Evolutionary conservation across 2,113 vertebrate genomes (phyloP).

Genomic region (Tragelaphus strepsiceros): DNA sequence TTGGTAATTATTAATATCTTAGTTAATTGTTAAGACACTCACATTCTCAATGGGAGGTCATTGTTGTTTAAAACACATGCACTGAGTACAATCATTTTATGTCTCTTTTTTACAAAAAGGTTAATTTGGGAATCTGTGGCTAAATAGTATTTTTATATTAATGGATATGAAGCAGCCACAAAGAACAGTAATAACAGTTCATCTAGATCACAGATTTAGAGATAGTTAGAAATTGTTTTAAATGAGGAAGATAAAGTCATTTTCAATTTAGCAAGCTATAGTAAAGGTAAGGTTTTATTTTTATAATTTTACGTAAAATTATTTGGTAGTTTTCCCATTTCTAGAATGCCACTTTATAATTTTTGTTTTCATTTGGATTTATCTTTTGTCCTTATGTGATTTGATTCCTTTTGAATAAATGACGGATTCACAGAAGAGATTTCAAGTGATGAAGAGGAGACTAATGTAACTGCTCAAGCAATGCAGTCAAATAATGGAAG

Average conservation of each 20-base stretch:
- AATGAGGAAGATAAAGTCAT: not conserved
- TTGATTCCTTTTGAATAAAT: not conserved
- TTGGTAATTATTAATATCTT: not conserved
- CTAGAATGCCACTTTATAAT: not conserved
- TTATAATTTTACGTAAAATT: not conserved
- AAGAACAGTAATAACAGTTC: not conserved
- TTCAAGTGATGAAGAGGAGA: slow-evolving; percentile 94
- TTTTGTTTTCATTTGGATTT: not conserved
- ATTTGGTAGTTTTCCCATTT: not conserved
- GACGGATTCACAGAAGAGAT: slow-evolving; percentile 89
- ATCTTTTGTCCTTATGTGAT: not conserved
- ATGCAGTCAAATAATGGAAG: slow-evolving; percentile 84
- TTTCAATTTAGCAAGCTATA: not conserved
- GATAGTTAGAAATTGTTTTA: not conserved
- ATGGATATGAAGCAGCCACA: not conserved
- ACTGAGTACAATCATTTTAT: not conserved
- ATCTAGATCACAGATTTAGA: not conserved
- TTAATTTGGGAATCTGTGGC: not conserved
- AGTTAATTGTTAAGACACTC: not conserved
- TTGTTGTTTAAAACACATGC: not conserved
- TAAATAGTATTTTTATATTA: not conserved
- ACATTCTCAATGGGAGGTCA: not conserved
- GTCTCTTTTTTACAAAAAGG: not conserved
- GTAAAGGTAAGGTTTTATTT: not conserved
- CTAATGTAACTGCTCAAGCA: slow-evolving; percentile 77